Conservation (phyloP, 1,140 invertebrate species). For the Drosophila triauraria region DNA sequence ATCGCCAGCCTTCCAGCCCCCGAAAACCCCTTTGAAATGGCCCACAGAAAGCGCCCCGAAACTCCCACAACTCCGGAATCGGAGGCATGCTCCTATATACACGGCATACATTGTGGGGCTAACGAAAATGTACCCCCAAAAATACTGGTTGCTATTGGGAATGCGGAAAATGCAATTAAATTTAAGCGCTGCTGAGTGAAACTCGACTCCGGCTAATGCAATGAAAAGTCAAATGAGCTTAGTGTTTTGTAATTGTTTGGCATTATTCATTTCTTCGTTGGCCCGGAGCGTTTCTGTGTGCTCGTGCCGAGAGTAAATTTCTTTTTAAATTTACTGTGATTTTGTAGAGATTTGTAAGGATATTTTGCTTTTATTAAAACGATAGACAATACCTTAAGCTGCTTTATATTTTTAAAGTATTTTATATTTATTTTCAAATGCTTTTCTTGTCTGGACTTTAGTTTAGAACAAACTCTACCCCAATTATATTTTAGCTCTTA, state of each 20-base stretch:
- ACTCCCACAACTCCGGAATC: slow-evolving; percentile 12
- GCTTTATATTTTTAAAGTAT: not conserved
- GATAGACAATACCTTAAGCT: not conserved
- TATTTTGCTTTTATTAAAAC: not conserved
- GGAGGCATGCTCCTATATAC: slow-evolving; percentile 8
- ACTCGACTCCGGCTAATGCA: slow-evolving; percentile 47
- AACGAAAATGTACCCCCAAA: slow-evolving; percentile 44
- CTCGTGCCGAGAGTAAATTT: not conserved
- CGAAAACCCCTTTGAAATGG: not conserved
- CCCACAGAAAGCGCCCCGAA: slow-evolving; percentile 4
- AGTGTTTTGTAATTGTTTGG: slow-evolving; percentile 43
- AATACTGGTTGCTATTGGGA: slow-evolving; percentile 41
- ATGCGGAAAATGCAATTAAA: slow-evolving; percentile 55
- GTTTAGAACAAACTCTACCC: too few relatives aligned
- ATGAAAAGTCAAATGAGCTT: slow-evolving; percentile 53
- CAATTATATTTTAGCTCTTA: too few relatives aligned
- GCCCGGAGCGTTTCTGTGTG: slow-evolving; percentile 10
- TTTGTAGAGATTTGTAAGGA: not conserved
- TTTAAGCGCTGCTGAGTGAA: slow-evolving; percentile 49
- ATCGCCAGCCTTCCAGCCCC: not conserved
- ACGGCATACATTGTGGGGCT: slow-evolving; percentile 20
- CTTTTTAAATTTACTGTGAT: not conserved
- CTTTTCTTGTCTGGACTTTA: too few relatives aligned
- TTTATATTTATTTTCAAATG: not conserved
- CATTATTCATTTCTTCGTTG: slow-evolving; percentile 39